phyloP scores from a whole-genome alignment of 2,797 vertebrate genomes.

The Oreonectes daqikongensis region DNA sequence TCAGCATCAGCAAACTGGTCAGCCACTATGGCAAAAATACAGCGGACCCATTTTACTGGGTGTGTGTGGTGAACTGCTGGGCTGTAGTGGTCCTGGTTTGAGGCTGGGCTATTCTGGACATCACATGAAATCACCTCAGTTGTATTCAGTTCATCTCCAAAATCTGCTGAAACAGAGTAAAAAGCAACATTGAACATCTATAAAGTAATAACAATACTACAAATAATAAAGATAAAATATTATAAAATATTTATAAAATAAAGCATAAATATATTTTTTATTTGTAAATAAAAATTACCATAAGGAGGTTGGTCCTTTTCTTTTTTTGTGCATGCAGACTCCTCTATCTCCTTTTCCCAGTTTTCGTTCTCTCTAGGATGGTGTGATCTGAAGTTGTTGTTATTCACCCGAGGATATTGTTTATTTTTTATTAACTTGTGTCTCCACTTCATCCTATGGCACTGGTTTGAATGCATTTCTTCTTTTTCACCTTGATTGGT shows the following conservation, averaged over 20 bases:
- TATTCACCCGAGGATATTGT: neutral
- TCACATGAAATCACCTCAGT: constrained; percentile 50
- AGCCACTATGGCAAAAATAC: constrained; percentile 20
- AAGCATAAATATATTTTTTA: too few species aligned
- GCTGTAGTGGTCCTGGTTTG: constrained; percentile 53
- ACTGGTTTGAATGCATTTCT: constrained; percentile 35
- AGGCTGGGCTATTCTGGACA: neutral
- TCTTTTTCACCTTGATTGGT: neutral
- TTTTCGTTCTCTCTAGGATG: constrained; percentile 62
- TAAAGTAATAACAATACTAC: neutral
- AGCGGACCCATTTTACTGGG: constrained; percentile 60
- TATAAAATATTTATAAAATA: too few species aligned
- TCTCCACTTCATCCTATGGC: constrained; percentile 24
- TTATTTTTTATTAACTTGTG: constrained; percentile 52
- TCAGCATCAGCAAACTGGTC: constrained; percentile 75
- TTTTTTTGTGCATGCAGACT: constrained; percentile 52
- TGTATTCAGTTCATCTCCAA: constrained; percentile 65
- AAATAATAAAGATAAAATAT: too few species aligned
- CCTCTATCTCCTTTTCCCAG: constrained; percentile 74
- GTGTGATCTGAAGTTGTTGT: neutral
- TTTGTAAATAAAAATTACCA: constrained; percentile 63
- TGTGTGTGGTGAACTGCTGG: constrained; percentile 64
- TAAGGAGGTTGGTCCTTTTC: constrained; percentile 57
- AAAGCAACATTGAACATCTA: neutral
- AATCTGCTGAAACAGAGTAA: constrained; percentile 60